phyloP scores from a whole-genome alignment of 2,113 vertebrate genomes.

The Nycticorax nycticorax region DNA sequence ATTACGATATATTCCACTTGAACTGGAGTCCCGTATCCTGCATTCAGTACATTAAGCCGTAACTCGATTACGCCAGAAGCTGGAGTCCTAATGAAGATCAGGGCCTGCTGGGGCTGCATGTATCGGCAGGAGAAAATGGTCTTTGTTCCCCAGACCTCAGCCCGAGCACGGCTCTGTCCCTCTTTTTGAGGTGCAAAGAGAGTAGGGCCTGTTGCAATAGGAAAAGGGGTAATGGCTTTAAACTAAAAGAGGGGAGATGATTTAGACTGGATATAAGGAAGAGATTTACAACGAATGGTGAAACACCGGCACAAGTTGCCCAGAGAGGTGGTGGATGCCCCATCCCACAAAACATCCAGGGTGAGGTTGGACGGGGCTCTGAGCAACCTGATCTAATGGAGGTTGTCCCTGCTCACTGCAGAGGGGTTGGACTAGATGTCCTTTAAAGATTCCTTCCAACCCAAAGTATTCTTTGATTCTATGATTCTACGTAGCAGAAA shows the following conservation, averaged over 20 bases:
- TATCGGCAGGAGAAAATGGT: background rate
- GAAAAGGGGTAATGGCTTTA: background rate
- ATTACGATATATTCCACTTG: background rate
- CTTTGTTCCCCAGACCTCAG: background rate
- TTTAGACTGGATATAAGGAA: background rate
- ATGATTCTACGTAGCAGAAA: background rate
- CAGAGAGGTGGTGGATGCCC: background rate
- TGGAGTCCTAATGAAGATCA: background rate
- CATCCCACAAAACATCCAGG: background rate
- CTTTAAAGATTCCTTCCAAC: background rate
- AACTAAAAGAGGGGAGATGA: background rate
- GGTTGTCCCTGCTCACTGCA: background rate
- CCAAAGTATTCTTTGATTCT: background rate
- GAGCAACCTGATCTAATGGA: background rate
- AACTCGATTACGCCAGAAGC: background rate
- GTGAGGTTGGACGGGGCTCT: background rate
- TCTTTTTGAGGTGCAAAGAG: background rate
- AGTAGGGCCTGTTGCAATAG: accelerated
- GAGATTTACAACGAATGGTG: background rate
- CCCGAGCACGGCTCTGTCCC: background rate
- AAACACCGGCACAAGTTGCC: accelerated
- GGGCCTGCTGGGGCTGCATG: background rate
- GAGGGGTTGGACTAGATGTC: accelerated
- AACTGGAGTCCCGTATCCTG: background rate
- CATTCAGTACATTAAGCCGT: background rate